These are phyloP conservation scores for Alca torda DNA, from an alignment of 2,797 vertebrate species.

Conservation along the genomic window DNA sequence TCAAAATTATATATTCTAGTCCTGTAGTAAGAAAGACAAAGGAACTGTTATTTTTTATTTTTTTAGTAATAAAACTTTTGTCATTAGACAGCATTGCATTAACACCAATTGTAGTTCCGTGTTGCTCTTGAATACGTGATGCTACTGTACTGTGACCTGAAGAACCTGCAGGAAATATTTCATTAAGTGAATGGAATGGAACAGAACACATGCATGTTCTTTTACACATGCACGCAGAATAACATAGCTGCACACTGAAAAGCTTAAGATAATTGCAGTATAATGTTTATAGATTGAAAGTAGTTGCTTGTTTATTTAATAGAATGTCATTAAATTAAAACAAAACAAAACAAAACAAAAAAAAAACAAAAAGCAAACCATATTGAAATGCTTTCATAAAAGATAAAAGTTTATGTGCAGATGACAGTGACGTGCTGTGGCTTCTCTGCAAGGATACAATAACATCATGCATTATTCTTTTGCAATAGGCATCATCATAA, in stretches of 20 bases:
- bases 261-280: neutral
- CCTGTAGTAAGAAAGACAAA: neutral
- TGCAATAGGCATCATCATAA: neutral
- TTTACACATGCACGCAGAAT: neutral
- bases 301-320: neutral
- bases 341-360: neutral
- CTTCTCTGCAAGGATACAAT: neutral
- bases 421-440: neutral
- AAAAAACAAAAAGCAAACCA: neutral
- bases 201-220: neutral
- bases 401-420: neutral
- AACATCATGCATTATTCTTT: neutral
- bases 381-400: neutral
- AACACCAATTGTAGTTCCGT: neutral
- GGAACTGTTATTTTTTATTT: neutral
- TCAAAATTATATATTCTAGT: neutral
- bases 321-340: neutral
- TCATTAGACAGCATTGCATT: neutral
- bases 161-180: neutral
- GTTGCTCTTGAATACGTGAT: neutral
- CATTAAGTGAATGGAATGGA: neutral
- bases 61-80: neutral
- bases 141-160: neutral
- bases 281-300: neutral
- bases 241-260: neutral